These are phyloP conservation scores for Florisuga fusca DNA, from an alignment of 2,797 vertebrate genomes.

Conservation along the genomic window DNA sequence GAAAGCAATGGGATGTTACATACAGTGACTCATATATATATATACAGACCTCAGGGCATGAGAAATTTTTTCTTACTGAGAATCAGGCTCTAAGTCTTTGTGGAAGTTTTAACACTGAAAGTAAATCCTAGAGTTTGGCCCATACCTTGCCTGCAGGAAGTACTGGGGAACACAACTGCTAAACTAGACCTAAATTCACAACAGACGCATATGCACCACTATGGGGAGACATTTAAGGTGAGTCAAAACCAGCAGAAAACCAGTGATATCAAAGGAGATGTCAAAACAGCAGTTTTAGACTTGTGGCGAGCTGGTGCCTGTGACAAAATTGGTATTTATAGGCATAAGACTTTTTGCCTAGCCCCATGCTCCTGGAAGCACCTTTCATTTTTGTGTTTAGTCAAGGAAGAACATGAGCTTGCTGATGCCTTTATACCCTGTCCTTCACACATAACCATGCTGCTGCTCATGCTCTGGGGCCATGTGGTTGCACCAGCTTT, in stretches of 20 bases:
- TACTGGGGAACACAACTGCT: neutral
- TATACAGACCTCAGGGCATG: neutral
- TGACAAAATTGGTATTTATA: neutral
- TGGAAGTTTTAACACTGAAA: neutral
- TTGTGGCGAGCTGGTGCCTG: neutral
- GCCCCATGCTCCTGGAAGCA: neutral
- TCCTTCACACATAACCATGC: neutral
- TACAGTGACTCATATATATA: neutral
- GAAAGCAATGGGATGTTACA: neutral
- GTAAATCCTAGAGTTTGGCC: neutral
- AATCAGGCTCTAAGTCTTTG: neutral
- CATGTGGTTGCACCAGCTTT: fast-evolving
- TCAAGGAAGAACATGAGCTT: neutral
- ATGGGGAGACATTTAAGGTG: neutral
- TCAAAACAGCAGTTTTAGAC: neutral
- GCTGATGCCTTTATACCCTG: neutral
- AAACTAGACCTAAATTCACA: neutral
- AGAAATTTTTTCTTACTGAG: neutral
- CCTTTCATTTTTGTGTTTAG: neutral
- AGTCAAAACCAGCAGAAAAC: neutral
- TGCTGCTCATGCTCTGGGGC: neutral
- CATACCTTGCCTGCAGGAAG: neutral
- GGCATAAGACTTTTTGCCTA: neutral
- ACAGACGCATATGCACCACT: neutral
- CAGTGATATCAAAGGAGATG: neutral